Evolutionary conservation across 2,888 invertebrate species (phyloP), one percentile per base, ranked within the genome.

Genomic region (Gymnoscelis rufifasciata): DNA sequence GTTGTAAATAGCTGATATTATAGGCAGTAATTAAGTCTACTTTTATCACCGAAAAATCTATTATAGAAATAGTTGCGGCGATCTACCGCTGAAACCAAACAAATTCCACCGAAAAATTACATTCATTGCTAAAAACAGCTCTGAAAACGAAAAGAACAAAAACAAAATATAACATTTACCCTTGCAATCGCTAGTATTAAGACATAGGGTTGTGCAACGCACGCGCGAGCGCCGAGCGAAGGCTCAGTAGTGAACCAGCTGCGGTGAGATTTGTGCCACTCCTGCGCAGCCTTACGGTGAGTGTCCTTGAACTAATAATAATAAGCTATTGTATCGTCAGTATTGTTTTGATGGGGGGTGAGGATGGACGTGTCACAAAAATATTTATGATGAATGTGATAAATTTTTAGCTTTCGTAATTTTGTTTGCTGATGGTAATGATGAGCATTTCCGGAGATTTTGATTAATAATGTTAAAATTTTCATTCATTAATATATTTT

Each of bases 131-230:
- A n/a, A 3, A n/a, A 19, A 15, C 33, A 33, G 15, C 19, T n/a
- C 35, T 35, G 31, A 35, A 35, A 35, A 19, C 7, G 19, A 19
- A 35, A 14, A 35, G 11, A 35, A 13, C 35, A 24, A 46, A n/a
- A n/a, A n/a, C n/a, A 43, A 26, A 49, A 48, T 56, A 28, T 14
- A 36, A 39, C 42, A 59, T 61, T 64, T 60, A 68, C 72, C 76
- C 74, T 77, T 73, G 64, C 82, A 78, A 72, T 80, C 78, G 74
- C 80, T 68, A 65, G 62, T 64, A 63, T 84, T 82, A 79, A 73
- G 81, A 79, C 79, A 86, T 66, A 67, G 80, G 75, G 78, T 84
- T 86, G 83, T 73, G 84, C 78, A 83, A 84, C 56, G 67, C 41
- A 57, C 41, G 62, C 63, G 68, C 64, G 50, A 60, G 64, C 59